A percentile compares a stretch with the other conserved stretches of the same genome.
phyloP scores from a whole-genome alignment of 2,888 invertebrate genomes.

The Pseudococcus jackbeardsleyi region DNA sequence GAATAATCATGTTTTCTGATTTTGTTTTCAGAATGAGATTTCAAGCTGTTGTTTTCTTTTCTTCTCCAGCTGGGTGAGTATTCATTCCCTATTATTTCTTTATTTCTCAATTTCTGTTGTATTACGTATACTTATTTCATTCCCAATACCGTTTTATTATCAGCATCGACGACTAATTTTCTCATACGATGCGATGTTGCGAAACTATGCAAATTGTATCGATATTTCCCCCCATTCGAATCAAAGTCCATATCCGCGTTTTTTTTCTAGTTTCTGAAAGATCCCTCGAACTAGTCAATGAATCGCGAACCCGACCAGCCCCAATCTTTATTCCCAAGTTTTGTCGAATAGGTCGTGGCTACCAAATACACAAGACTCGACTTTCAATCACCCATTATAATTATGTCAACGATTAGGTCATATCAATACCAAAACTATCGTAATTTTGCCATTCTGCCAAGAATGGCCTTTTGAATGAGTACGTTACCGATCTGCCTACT shows the following conservation, averaged over 20 bases:
- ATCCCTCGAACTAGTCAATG: neutral
- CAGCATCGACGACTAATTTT: no score
- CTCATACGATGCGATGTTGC: neutral
- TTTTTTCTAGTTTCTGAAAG: neutral
- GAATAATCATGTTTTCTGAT: no score
- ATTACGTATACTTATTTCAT: neutral
- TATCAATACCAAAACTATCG: neutral
- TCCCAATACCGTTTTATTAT: no score
- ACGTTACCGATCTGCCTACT: no score
- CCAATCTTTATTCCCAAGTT: neutral
- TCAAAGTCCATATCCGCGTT: neutral
- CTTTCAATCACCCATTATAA: neutral
- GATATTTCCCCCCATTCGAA: neutral
- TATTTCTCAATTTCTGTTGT: neutral
- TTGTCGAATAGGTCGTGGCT: neutral
- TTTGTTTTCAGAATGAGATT: no score
- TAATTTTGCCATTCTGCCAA: no score
- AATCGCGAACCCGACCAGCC: neutral
- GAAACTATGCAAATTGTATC: neutral
- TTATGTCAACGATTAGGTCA: neutral
- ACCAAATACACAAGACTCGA: neutral
- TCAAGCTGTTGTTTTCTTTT: no score
- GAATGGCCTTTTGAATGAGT: no score
- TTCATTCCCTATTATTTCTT: no score
- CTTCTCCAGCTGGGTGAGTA: no score